These are phyloP conservation scores for Oreochromis aureus DNA, from an alignment of 2,113 vertebrate species.

Conservation along the genomic window DNA sequence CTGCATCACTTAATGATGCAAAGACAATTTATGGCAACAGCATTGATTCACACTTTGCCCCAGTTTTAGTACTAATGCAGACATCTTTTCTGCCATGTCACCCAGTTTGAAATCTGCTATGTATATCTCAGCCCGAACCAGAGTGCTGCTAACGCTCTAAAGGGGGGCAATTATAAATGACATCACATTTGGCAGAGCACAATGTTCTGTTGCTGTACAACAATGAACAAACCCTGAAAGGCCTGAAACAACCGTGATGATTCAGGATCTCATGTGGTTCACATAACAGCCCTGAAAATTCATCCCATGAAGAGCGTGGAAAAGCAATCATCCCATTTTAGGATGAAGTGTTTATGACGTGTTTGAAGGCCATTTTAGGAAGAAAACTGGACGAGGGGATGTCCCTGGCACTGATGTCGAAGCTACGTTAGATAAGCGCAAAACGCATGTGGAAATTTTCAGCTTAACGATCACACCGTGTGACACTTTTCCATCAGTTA, in stretches of 20 bases:
- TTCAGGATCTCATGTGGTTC: not conserved
- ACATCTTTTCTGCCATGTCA: constrained; percentile 1
- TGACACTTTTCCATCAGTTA: constrained; percentile 3
- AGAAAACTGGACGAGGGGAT: not conserved
- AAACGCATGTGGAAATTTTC: not conserved
- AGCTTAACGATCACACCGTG: not conserved
- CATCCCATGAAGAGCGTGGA: constrained; percentile 6
- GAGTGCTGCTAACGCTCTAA: not conserved
- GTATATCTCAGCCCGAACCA: not conserved
- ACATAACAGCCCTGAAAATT: constrained; percentile 16
- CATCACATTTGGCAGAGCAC: constrained; percentile 35
- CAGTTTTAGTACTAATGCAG: not conserved
- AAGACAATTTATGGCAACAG: not conserved
- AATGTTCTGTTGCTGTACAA: constrained; percentile 25
- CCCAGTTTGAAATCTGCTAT: not conserved
- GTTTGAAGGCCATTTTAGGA: not conserved
- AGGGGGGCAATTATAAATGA: constrained; percentile 3
- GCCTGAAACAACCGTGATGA: not conserved
- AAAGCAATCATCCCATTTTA: constrained; percentile 31
- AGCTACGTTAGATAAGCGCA: constrained; percentile 6
- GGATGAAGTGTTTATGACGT: constrained; percentile 25
- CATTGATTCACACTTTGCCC: not conserved
- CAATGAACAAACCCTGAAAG: not conserved
- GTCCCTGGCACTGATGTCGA: not conserved
- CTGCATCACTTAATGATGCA: not conserved